A percentile compares a stretch with the other conserved stretches of the same genome.
Evolutionary conservation across 2,888 invertebrate genomes (phyloP).

Genomic region (Heteromyza rotundicornis): DNA sequence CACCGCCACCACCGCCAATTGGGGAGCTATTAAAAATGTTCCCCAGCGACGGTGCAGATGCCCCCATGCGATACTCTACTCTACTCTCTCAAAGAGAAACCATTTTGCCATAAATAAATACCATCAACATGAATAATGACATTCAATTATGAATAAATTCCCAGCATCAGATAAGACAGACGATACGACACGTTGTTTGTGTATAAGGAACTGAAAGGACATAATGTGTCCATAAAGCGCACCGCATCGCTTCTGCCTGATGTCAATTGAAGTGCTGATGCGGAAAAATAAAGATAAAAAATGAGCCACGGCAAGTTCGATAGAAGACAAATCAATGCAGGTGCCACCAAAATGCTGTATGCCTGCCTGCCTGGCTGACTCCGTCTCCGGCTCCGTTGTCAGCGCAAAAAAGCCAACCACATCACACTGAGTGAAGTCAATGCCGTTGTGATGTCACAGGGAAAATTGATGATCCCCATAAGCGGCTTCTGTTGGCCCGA

Average conservation of each 20-base stretch:
- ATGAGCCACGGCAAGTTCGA: constrained; percentile 7
- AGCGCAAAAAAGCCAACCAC: neutral
- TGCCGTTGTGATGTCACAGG: neutral
- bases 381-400: neutral
- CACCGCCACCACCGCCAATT: too few species aligned
- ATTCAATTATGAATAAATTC: constrained; percentile 27
- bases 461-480: constrained; percentile 2
- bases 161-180: constrained; percentile 19
- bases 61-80: too few species aligned
- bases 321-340: constrained; percentile 53
- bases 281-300: constrained; percentile 27
- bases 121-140: constrained; percentile 22
- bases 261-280: constrained; percentile 28
- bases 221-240: constrained; percentile 13
- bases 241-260: constrained; percentile 1
- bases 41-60: neutral
- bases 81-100: too few species aligned
- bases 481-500: neutral
- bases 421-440: too few species aligned
- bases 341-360: constrained; percentile 53
- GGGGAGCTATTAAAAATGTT: neutral
- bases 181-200: neutral
- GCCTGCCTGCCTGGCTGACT: neutral
- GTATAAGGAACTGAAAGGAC: constrained; percentile 14
- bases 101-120: constrained; percentile 15